Percentiles rank a stretch among this genome's conserved stretches.
These are phyloP conservation scores for Micrasema minimum DNA, from an alignment of 1,140 invertebrate species.

Conservation along the genomic window DNA sequence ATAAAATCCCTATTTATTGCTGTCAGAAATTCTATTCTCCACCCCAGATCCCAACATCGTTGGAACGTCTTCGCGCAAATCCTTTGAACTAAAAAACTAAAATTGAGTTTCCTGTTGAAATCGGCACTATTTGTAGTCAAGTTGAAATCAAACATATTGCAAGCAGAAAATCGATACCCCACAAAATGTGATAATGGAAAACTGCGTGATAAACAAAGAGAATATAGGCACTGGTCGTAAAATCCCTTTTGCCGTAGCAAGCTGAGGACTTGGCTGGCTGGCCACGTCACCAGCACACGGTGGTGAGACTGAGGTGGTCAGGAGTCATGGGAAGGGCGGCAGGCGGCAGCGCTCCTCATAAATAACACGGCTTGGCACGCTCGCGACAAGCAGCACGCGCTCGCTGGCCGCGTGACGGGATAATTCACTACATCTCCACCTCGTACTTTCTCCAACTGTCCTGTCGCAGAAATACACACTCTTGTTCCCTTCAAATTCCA, in stretches of 20 bases:
- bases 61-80: no score
- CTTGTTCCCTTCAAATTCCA: no score
- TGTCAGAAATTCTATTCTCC: no score
- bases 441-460: slow-evolving; percentile 17
- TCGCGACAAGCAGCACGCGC: neutral
- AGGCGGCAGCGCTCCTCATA: slow-evolving; percentile 7
- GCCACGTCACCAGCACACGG: neutral
- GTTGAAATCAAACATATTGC: no score
- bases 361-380: slow-evolving; percentile 17
- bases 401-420: neutral
- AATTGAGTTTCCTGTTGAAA: no score
- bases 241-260: neutral
- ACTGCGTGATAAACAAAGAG: neutral
- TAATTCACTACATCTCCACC: neutral
- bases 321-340: neutral
- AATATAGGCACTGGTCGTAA: neutral
- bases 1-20: no score
- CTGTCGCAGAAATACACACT: no score
- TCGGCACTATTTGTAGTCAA: no score
- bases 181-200: no score
- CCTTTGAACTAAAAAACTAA: no score
- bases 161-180: no score
- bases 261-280: neutral
- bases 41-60: no score
- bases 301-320: neutral